These are phyloP conservation scores for Drosophila kanapiae DNA, from an alignment of 1,140 invertebrate genomes.

Conservation along the genomic window DNA sequence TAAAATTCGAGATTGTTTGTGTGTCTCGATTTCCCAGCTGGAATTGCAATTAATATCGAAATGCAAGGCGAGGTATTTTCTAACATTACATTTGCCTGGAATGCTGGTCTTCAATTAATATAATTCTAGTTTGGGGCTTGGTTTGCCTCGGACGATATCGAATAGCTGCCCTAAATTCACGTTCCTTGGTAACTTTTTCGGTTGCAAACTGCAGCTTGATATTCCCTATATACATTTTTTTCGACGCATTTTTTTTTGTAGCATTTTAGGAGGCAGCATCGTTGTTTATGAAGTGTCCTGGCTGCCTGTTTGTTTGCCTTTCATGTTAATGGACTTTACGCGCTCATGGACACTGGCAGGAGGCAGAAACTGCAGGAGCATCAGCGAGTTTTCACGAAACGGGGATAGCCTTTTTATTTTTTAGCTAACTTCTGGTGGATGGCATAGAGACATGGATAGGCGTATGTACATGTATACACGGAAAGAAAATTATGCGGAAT, in stretches of 20 bases:
- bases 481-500: background rate
- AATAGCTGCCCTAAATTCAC: conserved; percentile 7
- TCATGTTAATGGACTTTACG: conserved; percentile 82
- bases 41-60: conserved; percentile 33
- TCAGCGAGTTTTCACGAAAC: conserved; percentile 36
- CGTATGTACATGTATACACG: conserved; percentile 6
- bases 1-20: conserved; percentile 27
- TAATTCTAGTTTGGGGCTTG: background rate
- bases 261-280: conserved; percentile 12
- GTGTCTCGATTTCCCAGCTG: background rate
- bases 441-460: conserved; percentile 43
- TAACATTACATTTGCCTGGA: background rate
- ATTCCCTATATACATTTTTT: background rate
- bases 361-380: conserved; percentile 36
- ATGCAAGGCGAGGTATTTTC: conserved; percentile 1
- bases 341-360: conserved; percentile 56
- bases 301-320: conserved; percentile 72
- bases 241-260: conserved; percentile 16
- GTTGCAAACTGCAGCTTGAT: conserved; percentile 13
- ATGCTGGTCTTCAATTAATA: conserved; percentile 34
- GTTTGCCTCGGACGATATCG: conserved; percentile 1
- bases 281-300: conserved; percentile 74
- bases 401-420: conserved; percentile 23
- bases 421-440: conserved; percentile 30
- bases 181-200: conserved; percentile 2